Conservation (phyloP, 2,113 vertebrate species). For the Apodemus sylvaticus region DNA sequence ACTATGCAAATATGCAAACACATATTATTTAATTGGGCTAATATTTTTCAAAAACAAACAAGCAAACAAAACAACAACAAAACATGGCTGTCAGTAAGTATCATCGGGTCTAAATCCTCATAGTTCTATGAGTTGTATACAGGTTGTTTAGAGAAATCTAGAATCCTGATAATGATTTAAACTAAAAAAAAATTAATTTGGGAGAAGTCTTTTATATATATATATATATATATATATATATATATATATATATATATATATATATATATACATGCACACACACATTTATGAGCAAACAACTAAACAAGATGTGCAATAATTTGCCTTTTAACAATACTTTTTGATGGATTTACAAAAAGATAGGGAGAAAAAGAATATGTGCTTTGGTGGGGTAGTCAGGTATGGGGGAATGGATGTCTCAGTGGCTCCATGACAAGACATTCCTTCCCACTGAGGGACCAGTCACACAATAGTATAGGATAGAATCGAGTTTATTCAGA, state of each 20-base stretch:
- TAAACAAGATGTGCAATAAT: not conserved
- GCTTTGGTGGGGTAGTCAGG: too few relatives aligned
- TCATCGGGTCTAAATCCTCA: not conserved
- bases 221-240: too few relatives aligned
- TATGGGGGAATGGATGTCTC: too few relatives aligned
- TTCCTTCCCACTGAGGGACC: too few relatives aligned
- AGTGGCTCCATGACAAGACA: too few relatives aligned
- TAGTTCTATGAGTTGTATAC: not conserved
- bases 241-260: too few relatives aligned
- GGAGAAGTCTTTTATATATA: not conserved
- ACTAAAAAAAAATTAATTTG: not conserved
- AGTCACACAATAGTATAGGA: too few relatives aligned
- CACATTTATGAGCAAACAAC: not conserved
- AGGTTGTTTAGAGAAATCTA: not conserved
- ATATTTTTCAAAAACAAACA: not conserved
- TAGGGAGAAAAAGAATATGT: too few relatives aligned
- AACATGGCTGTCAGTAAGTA: not conserved
- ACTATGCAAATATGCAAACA: not conserved
- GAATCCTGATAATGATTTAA: not conserved
- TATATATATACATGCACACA: too few relatives aligned
- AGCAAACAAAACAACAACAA: too few relatives aligned
- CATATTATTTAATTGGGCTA: not conserved
- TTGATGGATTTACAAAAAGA: too few relatives aligned
- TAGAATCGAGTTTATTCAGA: too few relatives aligned
- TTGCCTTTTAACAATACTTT: not conserved